Base-by-base conservation (phyloP, 2,797 vertebrate genomes). In the Sebastes hopkinsi region DNA sequence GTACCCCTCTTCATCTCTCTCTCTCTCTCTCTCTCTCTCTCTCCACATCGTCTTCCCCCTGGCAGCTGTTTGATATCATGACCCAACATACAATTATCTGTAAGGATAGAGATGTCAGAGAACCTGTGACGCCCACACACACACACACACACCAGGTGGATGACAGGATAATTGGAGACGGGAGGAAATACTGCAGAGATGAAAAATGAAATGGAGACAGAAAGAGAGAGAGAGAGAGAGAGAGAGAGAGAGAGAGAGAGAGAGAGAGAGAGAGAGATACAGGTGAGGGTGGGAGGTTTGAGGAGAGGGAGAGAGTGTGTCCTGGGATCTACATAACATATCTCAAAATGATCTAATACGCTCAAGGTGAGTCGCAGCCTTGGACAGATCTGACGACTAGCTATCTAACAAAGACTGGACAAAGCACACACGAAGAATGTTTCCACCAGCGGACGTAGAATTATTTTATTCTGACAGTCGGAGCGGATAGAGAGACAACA, bases 41-140 rank as follows among this genome's bases (percentile, higher is more conserved):
- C 9, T 56, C 32, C 36, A 42, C 36, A 46, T 50, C 5, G 0
- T 46, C 36, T 42, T 22, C 62, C n/a, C 23, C 23, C 38, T 18
- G 65, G 56, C 73, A 76, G 67, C 65, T 76, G 79, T 80, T 74
- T 82, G 83, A 87, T 82, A 83, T 82, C 85, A 36, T 62, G 87
- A 87, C 83, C 83, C 60, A 73, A 82, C 74, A 80, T 83, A 72
- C 75, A 89, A 84, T 89, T 84, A 88, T 84, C 76, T 71, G 69
- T 77, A 10, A 75, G 66, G 78, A 85, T 67, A 27, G 78, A 81
- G 71, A 83, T 81, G 77, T 82, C 81, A 64, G 58, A 38, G 74
- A 54, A 27, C 76, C 61, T 36, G 72, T 56, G 70, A 72, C 52
- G 2, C 60, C 4, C 66, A 38, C 67, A 29, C 59, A 66, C 64